phyloP scores from a whole-genome alignment of 2,888 invertebrate species.

The Micropterix aruncella region DNA sequence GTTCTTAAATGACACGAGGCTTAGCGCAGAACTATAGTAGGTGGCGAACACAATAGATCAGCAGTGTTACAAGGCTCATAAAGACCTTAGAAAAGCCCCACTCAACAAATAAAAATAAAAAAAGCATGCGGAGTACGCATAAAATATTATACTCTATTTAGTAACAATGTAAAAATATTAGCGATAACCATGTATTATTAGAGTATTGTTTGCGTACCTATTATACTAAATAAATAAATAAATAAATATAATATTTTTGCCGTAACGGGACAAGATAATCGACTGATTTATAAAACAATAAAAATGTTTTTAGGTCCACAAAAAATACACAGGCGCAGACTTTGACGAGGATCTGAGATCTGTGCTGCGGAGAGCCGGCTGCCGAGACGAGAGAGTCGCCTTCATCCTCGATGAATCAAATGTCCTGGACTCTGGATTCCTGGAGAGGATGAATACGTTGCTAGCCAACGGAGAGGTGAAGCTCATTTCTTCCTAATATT shows the following conservation, averaged over 20 bases:
- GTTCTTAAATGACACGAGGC: too few species aligned
- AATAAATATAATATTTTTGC: neutral
- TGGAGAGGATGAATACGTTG: constrained; percentile 98
- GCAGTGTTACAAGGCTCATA: too few species aligned
- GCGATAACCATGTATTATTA: too few species aligned
- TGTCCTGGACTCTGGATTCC: constrained; percentile 94
- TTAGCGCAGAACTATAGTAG: too few species aligned
- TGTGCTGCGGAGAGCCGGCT: constrained; percentile 73
- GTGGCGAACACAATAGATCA: too few species aligned
- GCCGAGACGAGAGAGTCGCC: constrained; percentile 96
- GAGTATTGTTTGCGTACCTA: too few species aligned
- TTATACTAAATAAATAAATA: neutral
- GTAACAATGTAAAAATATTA: too few species aligned
- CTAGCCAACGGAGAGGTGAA: constrained; percentile 96
- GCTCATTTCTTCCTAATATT: too few species aligned
- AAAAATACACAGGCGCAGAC: constrained; percentile 96
- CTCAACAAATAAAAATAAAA: too few species aligned
- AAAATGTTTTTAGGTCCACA: constrained; percentile 58
- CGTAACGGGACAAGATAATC: neutral
- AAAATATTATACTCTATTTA: too few species aligned
- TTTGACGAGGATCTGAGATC: constrained; percentile 97
- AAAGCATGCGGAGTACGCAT: too few species aligned
- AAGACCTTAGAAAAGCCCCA: too few species aligned
- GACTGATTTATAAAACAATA: neutral
- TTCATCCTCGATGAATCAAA: constrained; percentile 99